These are phyloP conservation scores for Tympanuchus pallidicinctus DNA, from an alignment of 2,113 vertebrate genomes.

Conservation along the genomic window DNA sequence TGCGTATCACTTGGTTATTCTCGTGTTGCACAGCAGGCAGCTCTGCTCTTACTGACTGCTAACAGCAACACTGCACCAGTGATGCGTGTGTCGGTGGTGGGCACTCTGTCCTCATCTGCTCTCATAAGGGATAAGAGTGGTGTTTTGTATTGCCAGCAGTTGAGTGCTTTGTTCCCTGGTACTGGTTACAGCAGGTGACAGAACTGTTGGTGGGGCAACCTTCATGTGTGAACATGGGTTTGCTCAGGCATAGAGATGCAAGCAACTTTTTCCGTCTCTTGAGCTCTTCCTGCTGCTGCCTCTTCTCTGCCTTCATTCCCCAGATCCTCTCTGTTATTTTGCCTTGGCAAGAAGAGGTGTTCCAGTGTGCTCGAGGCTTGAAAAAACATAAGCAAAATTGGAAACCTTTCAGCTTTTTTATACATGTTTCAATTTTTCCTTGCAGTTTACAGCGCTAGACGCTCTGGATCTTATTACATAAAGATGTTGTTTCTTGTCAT, in stretches of 20 bases:
- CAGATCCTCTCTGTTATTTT: constrained; percentile 40
- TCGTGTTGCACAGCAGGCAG: background rate
- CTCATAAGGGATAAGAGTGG: background rate
- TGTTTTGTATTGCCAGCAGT: background rate
- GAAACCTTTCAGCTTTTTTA: constrained; percentile 64
- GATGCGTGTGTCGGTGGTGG: background rate
- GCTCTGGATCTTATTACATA: constrained; percentile 59
- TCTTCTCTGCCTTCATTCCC: constrained; percentile 20
- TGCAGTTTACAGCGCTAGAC: constrained; percentile 66
- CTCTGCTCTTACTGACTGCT: background rate
- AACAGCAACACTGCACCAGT: background rate
- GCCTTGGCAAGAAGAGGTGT: constrained; percentile 61
- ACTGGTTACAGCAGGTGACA: background rate
- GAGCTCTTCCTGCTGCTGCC: background rate
- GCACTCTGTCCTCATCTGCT: background rate
- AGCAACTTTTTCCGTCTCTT: background rate
- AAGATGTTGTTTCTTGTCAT: constrained; percentile 70
- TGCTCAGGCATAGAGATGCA: accelerated
- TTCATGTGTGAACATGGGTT: accelerated
- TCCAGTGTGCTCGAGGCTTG: constrained; percentile 24
- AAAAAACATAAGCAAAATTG: constrained; percentile 60
- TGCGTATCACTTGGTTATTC: accelerated
- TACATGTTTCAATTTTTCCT: constrained; percentile 60
- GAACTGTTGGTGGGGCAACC: background rate
- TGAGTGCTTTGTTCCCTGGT: background rate